Conservation (phyloP, 2,888 invertebrate species). For the Agriopis aurantiaria region DNA sequence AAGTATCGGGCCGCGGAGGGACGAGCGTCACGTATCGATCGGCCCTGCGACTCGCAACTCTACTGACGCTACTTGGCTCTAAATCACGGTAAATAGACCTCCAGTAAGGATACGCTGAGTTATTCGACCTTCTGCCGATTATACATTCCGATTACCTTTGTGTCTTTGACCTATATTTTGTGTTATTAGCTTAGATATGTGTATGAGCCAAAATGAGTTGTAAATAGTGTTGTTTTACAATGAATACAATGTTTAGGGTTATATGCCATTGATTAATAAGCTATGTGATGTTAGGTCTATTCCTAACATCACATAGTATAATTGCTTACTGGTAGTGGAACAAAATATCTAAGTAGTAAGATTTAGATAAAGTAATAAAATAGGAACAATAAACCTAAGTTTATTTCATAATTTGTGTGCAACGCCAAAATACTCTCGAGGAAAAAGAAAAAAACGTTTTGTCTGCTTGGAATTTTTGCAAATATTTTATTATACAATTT, state of each 20-base stretch:
- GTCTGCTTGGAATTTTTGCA: too few relatives aligned
- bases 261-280: not conserved
- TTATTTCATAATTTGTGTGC: too few relatives aligned
- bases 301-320: too few relatives aligned
- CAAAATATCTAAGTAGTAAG: too few relatives aligned
- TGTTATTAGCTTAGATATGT: not conserved
- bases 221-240: slow-evolving; percentile 1
- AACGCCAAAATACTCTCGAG: too few relatives aligned
- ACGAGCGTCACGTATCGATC: slow-evolving; percentile 54
- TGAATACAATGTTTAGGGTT: not conserved
- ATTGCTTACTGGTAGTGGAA: too few relatives aligned
- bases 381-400: too few relatives aligned
- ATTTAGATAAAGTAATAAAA: too few relatives aligned
- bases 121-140: slow-evolving; percentile 12
- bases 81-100: slow-evolving; percentile 48
- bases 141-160: slow-evolving; percentile 9
- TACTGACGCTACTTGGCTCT: slow-evolving; percentile 69
- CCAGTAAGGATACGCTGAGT: slow-evolving; percentile 3
- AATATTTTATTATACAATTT: not conserved
- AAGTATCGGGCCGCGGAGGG: slow-evolving; percentile 35
- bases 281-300: not conserved
- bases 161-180: slow-evolving; percentile 5
- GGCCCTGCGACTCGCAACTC: slow-evolving; percentile 60
- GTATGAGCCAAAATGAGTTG: not conserved
- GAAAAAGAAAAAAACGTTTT: too few relatives aligned